phyloP scores from a whole-genome alignment of 30 jellyfish, hydroid and myxozoan species.

The Mastigias papua region DNA sequence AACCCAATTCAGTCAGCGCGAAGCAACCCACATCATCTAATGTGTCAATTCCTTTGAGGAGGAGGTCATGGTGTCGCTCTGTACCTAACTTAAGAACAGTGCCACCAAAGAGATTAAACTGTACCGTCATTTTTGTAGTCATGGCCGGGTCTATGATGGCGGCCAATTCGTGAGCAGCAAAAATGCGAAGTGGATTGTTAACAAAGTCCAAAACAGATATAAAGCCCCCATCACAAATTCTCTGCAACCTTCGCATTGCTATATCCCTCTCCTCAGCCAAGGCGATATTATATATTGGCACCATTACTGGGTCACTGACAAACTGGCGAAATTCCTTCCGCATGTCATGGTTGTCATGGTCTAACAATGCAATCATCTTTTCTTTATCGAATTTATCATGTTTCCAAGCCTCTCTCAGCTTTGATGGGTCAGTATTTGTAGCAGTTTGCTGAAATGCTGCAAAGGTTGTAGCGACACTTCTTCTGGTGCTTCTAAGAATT shows the following conservation, averaged over 20 bases:
- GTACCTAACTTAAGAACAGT: slow-evolving; percentile 92
- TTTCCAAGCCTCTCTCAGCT: slow-evolving; percentile 80
- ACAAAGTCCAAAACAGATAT: slow-evolving; percentile 88
- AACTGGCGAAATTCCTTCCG: slow-evolving; percentile 77
- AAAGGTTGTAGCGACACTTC: slow-evolving; percentile 29
- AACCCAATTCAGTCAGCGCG: slow-evolving; percentile 94
- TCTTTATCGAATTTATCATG: slow-evolving; percentile 60
- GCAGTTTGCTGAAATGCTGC: slow-evolving; percentile 41
- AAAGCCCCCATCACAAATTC: slow-evolving; percentile 93
- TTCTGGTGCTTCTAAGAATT: slow-evolving; percentile 3
- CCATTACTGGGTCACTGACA: slow-evolving; percentile 90
- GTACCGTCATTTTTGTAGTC: slow-evolving; percentile 97
- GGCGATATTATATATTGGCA: slow-evolving; percentile 81
- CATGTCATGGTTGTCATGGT: slow-evolving; percentile 92
- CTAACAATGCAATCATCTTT: slow-evolving; percentile 78
- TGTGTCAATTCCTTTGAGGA: slow-evolving; percentile 82
- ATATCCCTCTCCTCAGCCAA: slow-evolving; percentile 87
- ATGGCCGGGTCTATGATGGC: slow-evolving; percentile 92
- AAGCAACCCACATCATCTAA: slow-evolving; percentile 93
- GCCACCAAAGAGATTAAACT: slow-evolving; percentile 93
- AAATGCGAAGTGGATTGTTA: slow-evolving; percentile 84
- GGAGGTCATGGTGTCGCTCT: slow-evolving; percentile 83
- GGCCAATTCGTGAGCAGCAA: slow-evolving; percentile 97
- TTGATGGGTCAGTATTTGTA: slow-evolving; percentile 59
- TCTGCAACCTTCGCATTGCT: slow-evolving; percentile 83